Evolutionary conservation across 2,888 invertebrate species (phyloP).

Genomic region (Spialia ferax): DNA sequence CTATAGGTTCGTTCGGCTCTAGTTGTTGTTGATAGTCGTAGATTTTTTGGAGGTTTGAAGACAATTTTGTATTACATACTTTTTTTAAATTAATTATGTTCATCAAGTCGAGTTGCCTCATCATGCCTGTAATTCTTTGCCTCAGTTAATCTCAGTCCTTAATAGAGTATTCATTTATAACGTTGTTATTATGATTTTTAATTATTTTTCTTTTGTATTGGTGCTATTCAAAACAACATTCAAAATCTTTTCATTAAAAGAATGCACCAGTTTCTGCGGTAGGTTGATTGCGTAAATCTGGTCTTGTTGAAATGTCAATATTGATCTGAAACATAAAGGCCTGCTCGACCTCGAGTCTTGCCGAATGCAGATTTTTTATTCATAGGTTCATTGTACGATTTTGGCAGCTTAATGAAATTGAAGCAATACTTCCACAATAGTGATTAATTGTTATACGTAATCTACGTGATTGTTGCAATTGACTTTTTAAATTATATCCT

Average conservation of each 20-base stretch:
- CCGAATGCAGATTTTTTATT: conserved; percentile 17
- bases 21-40: no score
- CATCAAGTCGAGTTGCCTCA: no score
- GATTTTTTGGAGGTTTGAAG: no score
- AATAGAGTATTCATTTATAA: no score
- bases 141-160: no score
- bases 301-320: conserved; percentile 35
- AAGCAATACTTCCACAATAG: not conserved
- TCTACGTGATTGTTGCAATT: no score
- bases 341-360: conserved; percentile 29
- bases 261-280: conserved; percentile 3
- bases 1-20: no score
- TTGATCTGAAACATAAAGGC: conserved; percentile 24
- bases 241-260: conserved; percentile 1
- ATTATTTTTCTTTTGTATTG: no score
- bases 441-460: not conserved
- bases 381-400: conserved; percentile 23
- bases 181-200: not conserved
- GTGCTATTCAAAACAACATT: not conserved
- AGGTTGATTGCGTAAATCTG: conserved; percentile 3
- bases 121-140: not conserved
- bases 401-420: conserved; percentile 15
- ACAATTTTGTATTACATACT: no score
- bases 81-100: no score
- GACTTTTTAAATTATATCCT: not conserved